Base-by-base conservation (phyloP, 2,797 vertebrate species). In the Rhodeus uyekii region DNA sequence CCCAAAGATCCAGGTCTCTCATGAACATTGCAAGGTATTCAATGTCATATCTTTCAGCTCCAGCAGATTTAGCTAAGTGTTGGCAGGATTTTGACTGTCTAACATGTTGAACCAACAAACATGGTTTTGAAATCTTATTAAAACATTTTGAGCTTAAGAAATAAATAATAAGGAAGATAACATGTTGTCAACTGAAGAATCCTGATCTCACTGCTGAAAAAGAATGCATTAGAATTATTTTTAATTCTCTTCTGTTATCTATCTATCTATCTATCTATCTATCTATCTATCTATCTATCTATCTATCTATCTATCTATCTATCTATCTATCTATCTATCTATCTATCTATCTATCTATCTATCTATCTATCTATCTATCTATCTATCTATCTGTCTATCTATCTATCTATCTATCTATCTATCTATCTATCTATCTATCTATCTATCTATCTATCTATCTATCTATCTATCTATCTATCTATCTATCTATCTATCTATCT, bases 21-120 rank as follows among this genome's bases (percentile, higher is more conserved):
- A 58, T 48, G 64, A 68, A 24, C 83, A 81, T 76, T 81, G n/a
- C n/a, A n/a, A n/a, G n/a, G n/a, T n/a, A 80, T 42, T 80, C 64
- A 76, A 34, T 27, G 8, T 60, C 46, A 34, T 9, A 39, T 83
- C 81, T 83, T 65, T 85, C 80, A 82, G 19, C 76, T 72, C 19
- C 50, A 58, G 39, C 53, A 83, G 63, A 72, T 80, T 80, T 83
- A 68, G 18, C 55, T 0, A 76, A 76, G 76, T 79, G 69, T 80
- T 85, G 81, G 74, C 71, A 76, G 81, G 55, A 42, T 65, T 73
- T 80, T 55, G 34, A 46, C 44, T 67, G 68, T 34, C 67, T 55
- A 74, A 81, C 46, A 39, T 42, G 9, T 58, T 60, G 65, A 76
- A 76, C 18, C 24, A 27, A 44, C 79, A 61, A 81, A 65, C 53